Conservation (phyloP, 2,113 vertebrate genomes). For the Rhipidura dahli region DNA sequence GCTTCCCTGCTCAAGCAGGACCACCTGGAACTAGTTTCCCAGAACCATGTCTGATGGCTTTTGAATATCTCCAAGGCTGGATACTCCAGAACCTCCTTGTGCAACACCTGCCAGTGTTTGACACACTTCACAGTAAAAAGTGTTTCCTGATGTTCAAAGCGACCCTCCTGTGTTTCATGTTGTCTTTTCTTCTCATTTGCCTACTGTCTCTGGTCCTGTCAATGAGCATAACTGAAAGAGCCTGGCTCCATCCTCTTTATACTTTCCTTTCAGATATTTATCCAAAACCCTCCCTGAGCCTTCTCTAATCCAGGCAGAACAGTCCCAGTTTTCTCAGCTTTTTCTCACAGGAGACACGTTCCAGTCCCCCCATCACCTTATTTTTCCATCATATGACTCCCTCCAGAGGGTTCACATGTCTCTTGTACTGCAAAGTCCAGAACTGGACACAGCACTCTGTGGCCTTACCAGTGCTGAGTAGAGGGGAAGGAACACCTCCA, state of each 20-base stretch:
- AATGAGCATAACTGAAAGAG: background rate
- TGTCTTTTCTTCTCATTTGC: too few species aligned
- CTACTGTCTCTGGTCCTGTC: background rate
- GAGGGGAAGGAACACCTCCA: background rate
- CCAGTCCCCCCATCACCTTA: background rate
- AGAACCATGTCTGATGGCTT: background rate
- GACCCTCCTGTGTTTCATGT: background rate
- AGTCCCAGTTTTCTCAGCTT: background rate
- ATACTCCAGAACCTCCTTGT: background rate
- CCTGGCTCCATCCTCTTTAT: background rate
- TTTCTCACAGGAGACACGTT: background rate
- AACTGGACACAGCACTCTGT: background rate
- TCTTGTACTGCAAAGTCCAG: background rate
- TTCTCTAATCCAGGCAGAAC: background rate
- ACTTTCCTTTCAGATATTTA: background rate
- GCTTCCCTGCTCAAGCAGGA: background rate
- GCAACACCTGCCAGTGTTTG: background rate
- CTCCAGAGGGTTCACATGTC: background rate
- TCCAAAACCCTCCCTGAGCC: background rate
- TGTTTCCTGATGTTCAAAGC: background rate
- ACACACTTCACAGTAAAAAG: background rate
- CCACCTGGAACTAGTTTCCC: background rate
- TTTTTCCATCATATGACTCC: background rate
- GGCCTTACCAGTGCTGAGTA: background rate
- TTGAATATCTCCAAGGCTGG: background rate